Base-by-base conservation (phyloP, 2,888 invertebrate genomes). In the Andrena bicolor region DNA sequence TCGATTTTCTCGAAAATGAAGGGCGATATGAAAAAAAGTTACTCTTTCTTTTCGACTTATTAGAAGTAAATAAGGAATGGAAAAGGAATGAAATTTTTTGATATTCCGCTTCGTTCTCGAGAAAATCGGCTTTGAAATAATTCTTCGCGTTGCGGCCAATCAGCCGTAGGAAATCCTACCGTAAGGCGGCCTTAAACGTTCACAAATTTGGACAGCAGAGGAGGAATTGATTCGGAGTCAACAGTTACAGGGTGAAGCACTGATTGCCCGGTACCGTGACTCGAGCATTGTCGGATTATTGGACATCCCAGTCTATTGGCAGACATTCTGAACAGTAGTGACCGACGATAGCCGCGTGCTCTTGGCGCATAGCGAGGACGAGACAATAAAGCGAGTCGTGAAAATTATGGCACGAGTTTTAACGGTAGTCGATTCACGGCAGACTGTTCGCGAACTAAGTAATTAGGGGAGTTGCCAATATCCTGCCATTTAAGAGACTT, bases 251-350 rank as follows among this genome's bases (percentile, higher is more conserved):
- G 23, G n/a, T 35, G 49, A 23, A 28, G 23, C 51, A 20, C 30
- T 20, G 49, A 51, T 72, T 32, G 71, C 64, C 23, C 48, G 56
- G 41, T 32, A 58, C n/a, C 64, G 76, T 10, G 48, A 49, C 49
- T 41, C 48, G 26, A 49, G 41, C 65, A 3, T 35, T 66, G 66
- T 66, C 3, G 65, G 51, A 66, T 74, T 66, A 74, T 53, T 5
- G 74, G 49, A 41, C 23, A 61, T 41, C 48, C 64, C 53, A 30
- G 23, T 49, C 41, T 41, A 48, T 66, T n/a, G 60, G 56, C 26
- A 32, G 49, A 58, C 65, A 60, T 77, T 65, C 58, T 35, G 10
- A 49, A 35, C 72, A 32, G 41, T 16, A 16, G 64, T 49, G 32
- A 63, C 28, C 70, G 60, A 72, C 20, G 58, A 64, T 30, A 28